A percentile compares a stretch with the other conserved stretches of the same genome.
These are phyloP conservation scores for Elgaria multicarinata DNA, from an alignment of 2,113 vertebrate genomes.

Conservation along the genomic window DNA sequence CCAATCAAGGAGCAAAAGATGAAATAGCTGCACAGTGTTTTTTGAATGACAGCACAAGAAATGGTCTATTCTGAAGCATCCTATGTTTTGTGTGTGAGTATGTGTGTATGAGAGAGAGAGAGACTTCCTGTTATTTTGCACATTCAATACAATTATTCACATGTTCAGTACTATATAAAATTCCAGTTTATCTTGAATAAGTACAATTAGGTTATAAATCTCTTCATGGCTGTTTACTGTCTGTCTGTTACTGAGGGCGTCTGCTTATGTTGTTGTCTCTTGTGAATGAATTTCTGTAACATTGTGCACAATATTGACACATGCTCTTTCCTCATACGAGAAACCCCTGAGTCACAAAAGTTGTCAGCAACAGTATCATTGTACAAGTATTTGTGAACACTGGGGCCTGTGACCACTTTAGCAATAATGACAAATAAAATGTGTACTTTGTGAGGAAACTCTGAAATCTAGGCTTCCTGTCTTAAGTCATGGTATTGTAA, in stretches of 20 bases:
- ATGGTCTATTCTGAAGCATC: too few relatives aligned
- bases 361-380: neutral
- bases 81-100: neutral
- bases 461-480: accelerated
- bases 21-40: too few relatives aligned
- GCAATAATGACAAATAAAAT: constrained; percentile 13
- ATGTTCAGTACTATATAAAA: too few relatives aligned
- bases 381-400: constrained; percentile 23
- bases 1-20: too few relatives aligned
- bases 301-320: neutral
- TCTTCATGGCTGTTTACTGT: neutral
- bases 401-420: neutral
- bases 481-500: accelerated
- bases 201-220: neutral
- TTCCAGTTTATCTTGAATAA: neutral
- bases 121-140: neutral
- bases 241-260: neutral
- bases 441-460: neutral
- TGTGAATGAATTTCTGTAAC: neutral
- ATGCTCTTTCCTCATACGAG: neutral
- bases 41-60: too few relatives aligned
- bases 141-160: neutral
- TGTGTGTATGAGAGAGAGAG: neutral
- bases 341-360: constrained; percentile 34
- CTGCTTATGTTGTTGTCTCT: neutral